phyloP scores from a whole-genome alignment of 2,797 vertebrate genomes.

The Australoheros facetus region DNA sequence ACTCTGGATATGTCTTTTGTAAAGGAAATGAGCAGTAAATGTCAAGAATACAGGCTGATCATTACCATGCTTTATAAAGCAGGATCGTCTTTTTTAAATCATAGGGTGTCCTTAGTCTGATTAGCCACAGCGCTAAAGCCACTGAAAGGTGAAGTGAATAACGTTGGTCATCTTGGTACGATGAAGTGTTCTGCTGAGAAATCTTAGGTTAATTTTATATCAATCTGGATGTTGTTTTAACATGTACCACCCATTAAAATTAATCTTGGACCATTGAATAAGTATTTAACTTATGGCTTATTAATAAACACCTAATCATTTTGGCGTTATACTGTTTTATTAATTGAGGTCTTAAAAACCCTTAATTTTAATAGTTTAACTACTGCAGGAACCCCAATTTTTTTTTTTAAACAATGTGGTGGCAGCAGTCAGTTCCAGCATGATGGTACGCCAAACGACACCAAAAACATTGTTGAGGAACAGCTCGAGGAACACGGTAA shows the following conservation, averaged over 20 bases:
- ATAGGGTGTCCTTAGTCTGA: neutral
- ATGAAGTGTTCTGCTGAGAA: neutral
- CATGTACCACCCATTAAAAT: neutral
- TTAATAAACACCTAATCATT: neutral
- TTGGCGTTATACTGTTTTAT: neutral
- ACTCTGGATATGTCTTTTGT: neutral
- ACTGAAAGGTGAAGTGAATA: neutral
- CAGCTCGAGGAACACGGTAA: neutral
- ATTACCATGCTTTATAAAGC: neutral
- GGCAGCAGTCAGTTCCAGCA: neutral
- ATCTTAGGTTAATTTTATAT: neutral
- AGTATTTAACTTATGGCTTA: neutral
- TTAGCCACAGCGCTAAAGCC: neutral
- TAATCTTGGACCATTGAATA: neutral
- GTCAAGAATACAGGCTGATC: neutral
- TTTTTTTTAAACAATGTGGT: neutral
- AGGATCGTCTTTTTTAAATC: neutral
- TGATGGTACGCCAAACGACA: neutral
- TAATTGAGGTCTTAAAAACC: neutral
- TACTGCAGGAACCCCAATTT: neutral
- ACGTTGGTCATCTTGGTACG: neutral
- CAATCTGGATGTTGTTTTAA: neutral
- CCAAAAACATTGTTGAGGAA: neutral
- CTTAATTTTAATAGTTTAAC: neutral
- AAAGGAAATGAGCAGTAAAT: neutral